Evolutionary conservation across 2,888 invertebrate genomes (phyloP), one percentile per base, ranked within the genome.

Genomic region (Pachymerium ferrugineum): DNA sequence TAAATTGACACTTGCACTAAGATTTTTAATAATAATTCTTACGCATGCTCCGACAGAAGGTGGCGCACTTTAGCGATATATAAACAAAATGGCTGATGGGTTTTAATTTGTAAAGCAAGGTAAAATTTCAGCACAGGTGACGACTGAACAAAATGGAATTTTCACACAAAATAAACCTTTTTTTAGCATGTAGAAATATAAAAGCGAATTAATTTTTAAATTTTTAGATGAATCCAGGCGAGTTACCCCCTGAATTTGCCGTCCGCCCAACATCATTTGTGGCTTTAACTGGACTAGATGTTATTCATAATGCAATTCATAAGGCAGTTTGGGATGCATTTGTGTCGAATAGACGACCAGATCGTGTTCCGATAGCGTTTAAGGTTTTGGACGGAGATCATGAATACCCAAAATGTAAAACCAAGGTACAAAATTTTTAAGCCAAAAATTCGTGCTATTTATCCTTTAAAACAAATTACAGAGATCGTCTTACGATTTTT

Each of bases 241-340:
- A 85, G 79, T 80, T 97, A 82, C 96, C 97, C 76, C 83, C 88
- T 76, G 95, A 97, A 86, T 86, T 97, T 76, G 87, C 90, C 80
- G 87, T 89, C 78, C 89, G 91, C 81, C 93, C 97, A 33, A 86
- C 92, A 80, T 93, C 94, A 71, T 85, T 97, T 75, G 89, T 98
- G 74, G 93, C 92, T 33, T 86, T 98, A 73, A 89, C 92, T 76
- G 97, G 97, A 16, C 85, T 98, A 76, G 94, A 97, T 82, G 87
- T 90, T 10, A 85, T 88, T 42, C 90, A 90, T 81, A 95, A 94
- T 85, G 88, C 91, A 2, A 86, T 93, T 62, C 97, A 98, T 83
- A 91, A 93, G 81, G 88, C 91, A 70, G 91, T 97, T 81, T 97
- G 95, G 95, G 95, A 97, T 80, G 90, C 92, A 5, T 94, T 98